These are phyloP conservation scores for Lasius fuliginosus DNA, from an alignment of 2,888 invertebrate genomes.

Conservation along the genomic window DNA sequence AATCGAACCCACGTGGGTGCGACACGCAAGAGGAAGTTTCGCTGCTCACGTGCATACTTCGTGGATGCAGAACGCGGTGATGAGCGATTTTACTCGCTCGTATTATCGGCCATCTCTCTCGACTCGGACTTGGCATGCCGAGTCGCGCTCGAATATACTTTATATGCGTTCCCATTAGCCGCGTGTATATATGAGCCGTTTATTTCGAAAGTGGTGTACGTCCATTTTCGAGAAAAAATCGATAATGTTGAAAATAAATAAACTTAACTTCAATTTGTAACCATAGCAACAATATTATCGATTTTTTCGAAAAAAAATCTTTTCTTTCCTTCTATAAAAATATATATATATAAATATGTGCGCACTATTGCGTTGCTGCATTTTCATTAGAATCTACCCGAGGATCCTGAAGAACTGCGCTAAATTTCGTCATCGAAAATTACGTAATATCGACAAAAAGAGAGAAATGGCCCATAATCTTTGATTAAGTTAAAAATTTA, in stretches of 20 bases:
- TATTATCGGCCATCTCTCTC: constrained; percentile 64
- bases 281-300: too few species aligned
- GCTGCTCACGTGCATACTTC: not conserved
- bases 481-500: not conserved
- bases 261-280: too few species aligned
- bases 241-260: too few species aligned
- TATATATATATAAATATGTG: not conserved
- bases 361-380: constrained; percentile 18
- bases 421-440: constrained; percentile 34
- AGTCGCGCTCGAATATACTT: constrained; percentile 60
- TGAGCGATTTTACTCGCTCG: constrained; percentile 48
- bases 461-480: not conserved
- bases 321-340: not conserved
- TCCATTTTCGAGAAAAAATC: too few species aligned
- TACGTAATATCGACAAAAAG: constrained; percentile 59
- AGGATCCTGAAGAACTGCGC: constrained; percentile 4
- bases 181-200: not conserved
- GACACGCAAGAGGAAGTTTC: not conserved
- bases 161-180: constrained; percentile 66
- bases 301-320: not conserved
- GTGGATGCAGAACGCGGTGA: constrained; percentile 23
- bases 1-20: constrained; percentile 1
- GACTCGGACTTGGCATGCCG: constrained; percentile 44
- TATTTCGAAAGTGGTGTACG: too few species aligned
- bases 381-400: constrained; percentile 15